Evolutionary conservation across 1,140 invertebrate genomes (phyloP).

Genomic region (Littorina saxatilis): DNA sequence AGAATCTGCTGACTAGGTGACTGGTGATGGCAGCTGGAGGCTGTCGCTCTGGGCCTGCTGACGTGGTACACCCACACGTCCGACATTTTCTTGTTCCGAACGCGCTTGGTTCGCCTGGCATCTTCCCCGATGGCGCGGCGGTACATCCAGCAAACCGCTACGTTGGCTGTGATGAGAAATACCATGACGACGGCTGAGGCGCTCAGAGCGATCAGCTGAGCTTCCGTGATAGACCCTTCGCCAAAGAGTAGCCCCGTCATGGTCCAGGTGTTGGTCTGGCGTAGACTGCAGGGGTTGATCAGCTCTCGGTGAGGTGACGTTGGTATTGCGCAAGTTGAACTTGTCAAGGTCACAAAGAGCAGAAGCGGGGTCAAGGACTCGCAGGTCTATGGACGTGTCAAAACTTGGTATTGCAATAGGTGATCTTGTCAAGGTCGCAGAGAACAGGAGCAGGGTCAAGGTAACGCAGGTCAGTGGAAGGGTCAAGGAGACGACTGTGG

Average conservation of each 20-base stretch:
- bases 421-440: too few relatives aligned
- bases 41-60: neutral
- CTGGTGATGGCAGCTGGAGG: neutral
- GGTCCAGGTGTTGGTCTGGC: neutral
- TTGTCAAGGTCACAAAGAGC: neutral
- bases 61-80: slow-evolving; percentile 39
- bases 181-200: neutral
- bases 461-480: too few relatives aligned
- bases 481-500: too few relatives aligned
- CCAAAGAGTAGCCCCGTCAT: slow-evolving; percentile 15
- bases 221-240: neutral
- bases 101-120: neutral
- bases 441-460: too few relatives aligned
- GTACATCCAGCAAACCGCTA: slow-evolving; percentile 16
- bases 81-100: slow-evolving; percentile 23
- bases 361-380: too few relatives aligned
- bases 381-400: too few relatives aligned
- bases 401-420: too few relatives aligned
- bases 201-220: neutral
- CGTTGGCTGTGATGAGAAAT: neutral
- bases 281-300: neutral
- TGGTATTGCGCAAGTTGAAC: too few relatives aligned
- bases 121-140: neutral
- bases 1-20: slow-evolving; percentile 2
- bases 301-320: too few relatives aligned